Evolutionary conservation across 2,113 vertebrate genomes (phyloP).

Genomic region (Colinus virginianus): DNA sequence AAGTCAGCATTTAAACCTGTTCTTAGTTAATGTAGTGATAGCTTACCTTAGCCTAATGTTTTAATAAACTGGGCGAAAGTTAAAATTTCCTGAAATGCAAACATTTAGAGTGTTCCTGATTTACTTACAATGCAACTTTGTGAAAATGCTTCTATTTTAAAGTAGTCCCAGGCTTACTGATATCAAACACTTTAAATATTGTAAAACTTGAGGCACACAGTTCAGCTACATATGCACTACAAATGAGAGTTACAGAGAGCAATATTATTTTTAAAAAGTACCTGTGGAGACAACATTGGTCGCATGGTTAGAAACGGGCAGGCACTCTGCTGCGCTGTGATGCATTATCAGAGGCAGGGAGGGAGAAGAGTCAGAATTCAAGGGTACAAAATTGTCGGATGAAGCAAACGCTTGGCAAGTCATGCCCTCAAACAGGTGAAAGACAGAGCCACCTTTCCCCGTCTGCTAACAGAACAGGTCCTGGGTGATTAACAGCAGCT

Average conservation of each 20-base stretch:
- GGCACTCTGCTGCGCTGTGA: constrained; percentile 88
- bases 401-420: constrained; percentile 90
- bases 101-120: not conserved
- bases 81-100: not conserved
- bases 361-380: constrained; percentile 86
- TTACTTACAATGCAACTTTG: not conserved
- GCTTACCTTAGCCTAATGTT: not conserved
- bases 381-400: constrained; percentile 86
- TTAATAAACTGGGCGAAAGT: not conserved
- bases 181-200: not conserved
- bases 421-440: constrained; percentile 80
- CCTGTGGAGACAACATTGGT: constrained; percentile 95
- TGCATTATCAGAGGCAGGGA: constrained; percentile 95
- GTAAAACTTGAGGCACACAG: accelerated
- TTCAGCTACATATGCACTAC: not conserved
- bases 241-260: not conserved
- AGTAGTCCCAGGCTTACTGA: not conserved
- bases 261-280: constrained; percentile 74
- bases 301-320: constrained; percentile 88
- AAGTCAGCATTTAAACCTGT: not conserved
- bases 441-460: not conserved
- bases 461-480: constrained; percentile 21
- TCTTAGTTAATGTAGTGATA: not conserved
- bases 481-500: not conserved
- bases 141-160: not conserved